Percentiles rank a stretch among this genome's conserved stretches.
phyloP scores from a whole-genome alignment of 2,888 invertebrate genomes.

The Lasioglossum calceatum region DNA sequence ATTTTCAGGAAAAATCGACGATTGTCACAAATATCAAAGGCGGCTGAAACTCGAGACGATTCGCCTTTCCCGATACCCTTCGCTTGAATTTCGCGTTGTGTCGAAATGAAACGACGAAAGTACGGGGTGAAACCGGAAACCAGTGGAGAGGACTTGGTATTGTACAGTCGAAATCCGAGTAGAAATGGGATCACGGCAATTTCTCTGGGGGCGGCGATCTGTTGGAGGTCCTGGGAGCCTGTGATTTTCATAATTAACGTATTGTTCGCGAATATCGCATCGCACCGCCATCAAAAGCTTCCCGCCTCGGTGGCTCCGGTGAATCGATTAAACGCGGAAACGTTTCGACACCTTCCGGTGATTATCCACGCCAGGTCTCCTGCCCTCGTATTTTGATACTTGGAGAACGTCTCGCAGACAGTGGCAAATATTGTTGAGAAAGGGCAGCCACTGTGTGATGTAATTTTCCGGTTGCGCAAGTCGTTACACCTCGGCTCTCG shows the following conservation, averaged over 20 bases:
- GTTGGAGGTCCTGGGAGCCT: neutral
- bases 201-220: neutral
- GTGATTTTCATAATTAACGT: slow-evolving; percentile 22
- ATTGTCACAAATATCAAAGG: neutral
- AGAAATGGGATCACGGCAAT: slow-evolving; percentile 2
- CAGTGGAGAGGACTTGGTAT: neutral
- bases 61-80: neutral
- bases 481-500: neutral
- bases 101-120: neutral
- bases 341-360: neutral
- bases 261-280: slow-evolving; percentile 24
- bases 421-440: neutral
- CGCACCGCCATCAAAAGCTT: slow-evolving; percentile 14
- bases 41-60: neutral
- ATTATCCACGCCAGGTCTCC: neutral
- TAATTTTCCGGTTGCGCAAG: neutral
- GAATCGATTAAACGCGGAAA: slow-evolving; percentile 15
- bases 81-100: slow-evolving; percentile 7
- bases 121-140: slow-evolving; percentile 3
- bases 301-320: neutral
- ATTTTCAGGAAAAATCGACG: neutral
- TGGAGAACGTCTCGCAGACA: neutral
- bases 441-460: neutral
- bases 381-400: neutral
- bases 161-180: slow-evolving; percentile 2